Evolutionary conservation across 2,888 invertebrate genomes (phyloP).

Genomic region (Lasioglossum villosulum): DNA sequence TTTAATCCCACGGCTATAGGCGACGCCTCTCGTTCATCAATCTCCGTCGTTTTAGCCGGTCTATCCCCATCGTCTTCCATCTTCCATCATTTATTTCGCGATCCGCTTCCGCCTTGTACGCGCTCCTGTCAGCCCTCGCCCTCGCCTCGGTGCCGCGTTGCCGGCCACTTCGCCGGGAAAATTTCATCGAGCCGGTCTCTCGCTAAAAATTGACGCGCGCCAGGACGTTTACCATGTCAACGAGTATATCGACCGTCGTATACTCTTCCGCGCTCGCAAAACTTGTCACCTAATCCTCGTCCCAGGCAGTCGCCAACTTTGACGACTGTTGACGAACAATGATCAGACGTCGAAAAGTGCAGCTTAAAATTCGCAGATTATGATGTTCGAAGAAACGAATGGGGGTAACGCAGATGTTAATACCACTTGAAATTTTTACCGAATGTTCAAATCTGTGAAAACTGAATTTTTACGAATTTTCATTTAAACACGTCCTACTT

Average conservation of each 20-base stretch:
- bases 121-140: conserved; percentile 20
- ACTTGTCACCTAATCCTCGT: neutral
- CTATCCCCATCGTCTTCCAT: conserved; percentile 51
- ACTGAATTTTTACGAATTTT: no score
- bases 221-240: conserved; percentile 21
- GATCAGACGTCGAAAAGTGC: neutral
- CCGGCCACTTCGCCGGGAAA: conserved; percentile 24
- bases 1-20: conserved; percentile 74
- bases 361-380: neutral
- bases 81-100: conserved; percentile 70
- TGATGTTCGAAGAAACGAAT: neutral
- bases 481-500: no score
- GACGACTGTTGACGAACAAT: neutral
- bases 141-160: neutral
- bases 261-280: neutral
- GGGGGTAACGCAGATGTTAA: no score
- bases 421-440: no score
- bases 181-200: conserved; percentile 20
- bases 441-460: no score
- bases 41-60: conserved; percentile 64
- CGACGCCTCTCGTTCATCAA: conserved; percentile 72
- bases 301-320: neutral
- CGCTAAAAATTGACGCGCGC: conserved; percentile 18
- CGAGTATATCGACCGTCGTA: conserved; percentile 15
- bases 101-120: conserved; percentile 45